Base-by-base conservation (phyloP, 2,888 invertebrate genomes). In the Rhogogaster chlorosoma region DNA sequence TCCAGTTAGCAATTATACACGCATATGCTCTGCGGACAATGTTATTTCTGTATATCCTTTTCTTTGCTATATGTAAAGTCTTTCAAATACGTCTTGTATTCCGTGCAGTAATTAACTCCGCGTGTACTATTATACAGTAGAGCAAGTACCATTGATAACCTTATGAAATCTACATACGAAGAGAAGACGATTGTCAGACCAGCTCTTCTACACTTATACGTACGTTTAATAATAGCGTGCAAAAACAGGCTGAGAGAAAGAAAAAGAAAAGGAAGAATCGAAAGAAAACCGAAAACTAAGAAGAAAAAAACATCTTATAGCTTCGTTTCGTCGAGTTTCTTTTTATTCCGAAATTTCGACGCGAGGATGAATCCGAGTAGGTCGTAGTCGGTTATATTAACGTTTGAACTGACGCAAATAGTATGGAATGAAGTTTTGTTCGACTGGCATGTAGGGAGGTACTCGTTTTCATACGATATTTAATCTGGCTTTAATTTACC, bases 371-470 rank as follows among this genome's bases (percentile, higher is more conserved):
- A 67, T 67, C 67, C 67, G 18, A 67, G 67, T 67, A 67, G 67
- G 67, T 67, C 67, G 67, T 32, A 67, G 67, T 26, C 29, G 67
- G 32, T 67, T 67, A 67, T 38, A 73, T 38, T 73, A 22, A 73
- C 73, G 73, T n/a, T 71, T 38, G 6, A 71, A 71, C 71, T 71
- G 71, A 71, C 71, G 71, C 38, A 71, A 71, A 71, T 18, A 71
- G 71, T 71, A 38, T 71, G 71, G 71, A 71, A 71, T 71, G 71
- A 71, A 71, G 53, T 53, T 53, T 53, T 53, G 53, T 53, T 53
- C 0, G 10, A 53, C n/a, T n/a, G 7, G n/a, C 1, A 6, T 53
- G n/a, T n/a, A n/a, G 53, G 53, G 5, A n/a, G 1, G 53, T 53
- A 49, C n/a, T 53, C n/a, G 7, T 53, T 53, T n/a, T n/a, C 53